phyloP scores from a whole-genome alignment of 2,113 vertebrate species.

The Numida meleagris region DNA sequence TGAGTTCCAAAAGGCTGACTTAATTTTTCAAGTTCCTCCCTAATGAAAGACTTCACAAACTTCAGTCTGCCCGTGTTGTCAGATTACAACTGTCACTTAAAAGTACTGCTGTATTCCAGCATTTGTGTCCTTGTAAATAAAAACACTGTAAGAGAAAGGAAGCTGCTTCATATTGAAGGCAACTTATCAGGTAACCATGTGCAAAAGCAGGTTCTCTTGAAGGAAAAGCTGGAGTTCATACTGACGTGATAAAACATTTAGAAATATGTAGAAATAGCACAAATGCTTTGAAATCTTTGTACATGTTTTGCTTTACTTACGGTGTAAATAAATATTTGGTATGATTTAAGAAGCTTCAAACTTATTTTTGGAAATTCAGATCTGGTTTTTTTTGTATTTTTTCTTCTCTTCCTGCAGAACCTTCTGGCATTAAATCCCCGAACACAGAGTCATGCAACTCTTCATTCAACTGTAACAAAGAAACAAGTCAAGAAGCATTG shows the following conservation, averaged over 20 bases:
- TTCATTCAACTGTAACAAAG: slow-evolving; percentile 86
- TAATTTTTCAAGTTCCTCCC: background rate
- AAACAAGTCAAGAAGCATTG: slow-evolving; percentile 90
- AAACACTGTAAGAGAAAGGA: background rate
- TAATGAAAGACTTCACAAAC: background rate
- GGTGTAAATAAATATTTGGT: background rate
- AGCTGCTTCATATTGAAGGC: background rate
- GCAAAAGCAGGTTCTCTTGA: background rate
- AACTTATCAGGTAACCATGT: background rate
- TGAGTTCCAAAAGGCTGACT: background rate
- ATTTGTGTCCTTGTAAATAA: background rate
- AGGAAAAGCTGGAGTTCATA: background rate
- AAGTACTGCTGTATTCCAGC: background rate
- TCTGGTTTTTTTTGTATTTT: background rate
- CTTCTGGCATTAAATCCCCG: slow-evolving; percentile 88
- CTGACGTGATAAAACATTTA: background rate
- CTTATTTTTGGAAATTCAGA: background rate
- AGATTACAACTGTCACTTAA: background rate
- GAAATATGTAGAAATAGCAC: background rate
- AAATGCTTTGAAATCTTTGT: background rate
- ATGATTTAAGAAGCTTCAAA: background rate
- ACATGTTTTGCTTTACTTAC: background rate
- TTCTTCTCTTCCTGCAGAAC: slow-evolving; percentile 70
- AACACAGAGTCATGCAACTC: slow-evolving; percentile 78
- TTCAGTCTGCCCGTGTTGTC: background rate